Base-by-base conservation (phyloP, 2,797 vertebrate species). In the Acanthiza pusilla region DNA sequence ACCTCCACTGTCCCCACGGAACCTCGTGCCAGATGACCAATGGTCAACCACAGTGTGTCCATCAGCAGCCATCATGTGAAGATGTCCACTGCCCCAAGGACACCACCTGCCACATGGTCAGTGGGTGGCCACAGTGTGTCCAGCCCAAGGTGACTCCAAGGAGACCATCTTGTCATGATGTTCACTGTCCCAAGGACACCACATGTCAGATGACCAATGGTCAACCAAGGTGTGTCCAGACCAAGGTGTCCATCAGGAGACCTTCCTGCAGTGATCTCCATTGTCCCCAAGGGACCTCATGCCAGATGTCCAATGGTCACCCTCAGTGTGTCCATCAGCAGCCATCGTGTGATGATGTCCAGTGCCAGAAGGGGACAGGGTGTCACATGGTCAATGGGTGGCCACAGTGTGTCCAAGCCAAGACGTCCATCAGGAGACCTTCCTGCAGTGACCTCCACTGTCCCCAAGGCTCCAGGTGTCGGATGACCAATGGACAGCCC, bases 331-430 rank as follows among this genome's bases (percentile, higher is more conserved):
- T 51, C 50, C 50, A 27, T 16, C 50, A 51, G 14, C 15, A 2
- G 8, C 48, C 25, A 8, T 50, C 48, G 6, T 50, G 48, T 7
- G 5, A 16, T 15, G 48, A 50, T 4, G 8, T 50, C 25, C 48
- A 50, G 4, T 50, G 48, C 25, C 26, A 15, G 8, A 16, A 65
- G 5, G 62, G 2, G 1, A 13, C 30, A 22, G 1, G 1, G 4
- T 63, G 62, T 7, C 42, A 45, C 1, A n/a, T 63, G 62, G 6
- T 9, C 62, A 10, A 3, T 18, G 62, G 62, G 10, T 23, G 20
- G 20, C 61, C 61, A 0, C 2, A 3, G 61, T 63, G 61, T 32
- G 40, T 63, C 60, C 60, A 13, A 11, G 6, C 11, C 36, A 2
- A 22, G 45, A 10, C 22, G 45, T 11, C 45, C 45, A 5, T 6